phyloP scores from a whole-genome alignment of 2,797 vertebrate genomes.

The Hippocampus kuda region DNA sequence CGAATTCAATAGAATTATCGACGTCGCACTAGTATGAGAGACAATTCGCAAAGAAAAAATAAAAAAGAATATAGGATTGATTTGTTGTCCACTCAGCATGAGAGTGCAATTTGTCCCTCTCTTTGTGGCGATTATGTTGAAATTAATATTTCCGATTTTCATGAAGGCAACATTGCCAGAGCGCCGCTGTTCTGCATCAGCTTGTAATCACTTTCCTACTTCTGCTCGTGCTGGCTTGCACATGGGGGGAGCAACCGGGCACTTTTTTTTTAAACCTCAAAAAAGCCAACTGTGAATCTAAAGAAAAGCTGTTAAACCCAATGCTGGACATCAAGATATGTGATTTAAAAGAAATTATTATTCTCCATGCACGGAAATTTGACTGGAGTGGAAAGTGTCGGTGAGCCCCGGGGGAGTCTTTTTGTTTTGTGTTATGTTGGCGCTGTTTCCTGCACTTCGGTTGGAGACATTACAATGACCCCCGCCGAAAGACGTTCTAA shows the following conservation, averaged over 20 bases:
- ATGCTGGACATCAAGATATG: background rate
- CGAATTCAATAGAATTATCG: too few relatives aligned
- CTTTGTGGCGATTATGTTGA: background rate
- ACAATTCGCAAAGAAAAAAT: background rate
- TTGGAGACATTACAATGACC: too few relatives aligned
- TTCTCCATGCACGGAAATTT: background rate
- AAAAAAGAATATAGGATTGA: too few relatives aligned
- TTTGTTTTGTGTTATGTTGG: slow-evolving; percentile 37
- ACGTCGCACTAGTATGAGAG: background rate
- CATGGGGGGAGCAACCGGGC: background rate
- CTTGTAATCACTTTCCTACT: background rate
- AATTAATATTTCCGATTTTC: background rate
- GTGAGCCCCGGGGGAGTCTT: slow-evolving; percentile 26
- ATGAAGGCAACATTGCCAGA: background rate
- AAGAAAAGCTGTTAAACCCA: background rate
- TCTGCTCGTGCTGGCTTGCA: background rate
- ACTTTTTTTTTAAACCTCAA: background rate
- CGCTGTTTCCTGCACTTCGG: slow-evolving; percentile 13
- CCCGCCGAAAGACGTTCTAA: background rate
- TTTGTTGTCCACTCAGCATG: background rate
- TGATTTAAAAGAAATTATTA: background rate
- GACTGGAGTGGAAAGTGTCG: slow-evolving; percentile 20
- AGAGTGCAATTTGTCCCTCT: background rate
- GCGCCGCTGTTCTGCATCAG: background rate
- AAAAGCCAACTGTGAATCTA: background rate